Evolutionary conservation across 2,797 vertebrate genomes (phyloP).

Genomic region (Danio aesculapii): DNA sequence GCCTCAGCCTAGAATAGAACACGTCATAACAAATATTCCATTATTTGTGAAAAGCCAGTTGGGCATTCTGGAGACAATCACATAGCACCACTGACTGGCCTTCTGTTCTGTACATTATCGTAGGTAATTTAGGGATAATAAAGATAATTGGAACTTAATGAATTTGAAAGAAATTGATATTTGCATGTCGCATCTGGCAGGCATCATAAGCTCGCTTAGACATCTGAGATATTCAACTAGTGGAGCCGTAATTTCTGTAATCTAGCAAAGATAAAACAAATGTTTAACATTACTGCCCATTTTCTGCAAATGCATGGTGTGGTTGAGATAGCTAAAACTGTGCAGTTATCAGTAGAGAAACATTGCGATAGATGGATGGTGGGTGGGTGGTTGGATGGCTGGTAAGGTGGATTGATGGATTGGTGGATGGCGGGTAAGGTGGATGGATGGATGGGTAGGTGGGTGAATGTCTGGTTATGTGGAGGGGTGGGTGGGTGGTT

Average conservation of each 20-base stretch:
- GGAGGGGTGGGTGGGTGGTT: too few species aligned
- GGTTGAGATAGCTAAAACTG: neutral
- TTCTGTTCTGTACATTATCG: slow-evolving; percentile 32
- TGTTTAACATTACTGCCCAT: neutral
- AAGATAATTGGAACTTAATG: slow-evolving; percentile 50
- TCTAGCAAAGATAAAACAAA: slow-evolving; percentile 6
- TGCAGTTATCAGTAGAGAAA: neutral
- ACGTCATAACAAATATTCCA: slow-evolving; percentile 53
- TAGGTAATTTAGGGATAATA: slow-evolving; percentile 57
- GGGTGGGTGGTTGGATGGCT: neutral
- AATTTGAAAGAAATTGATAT: slow-evolving; percentile 46
- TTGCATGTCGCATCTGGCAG: slow-evolving; percentile 41
- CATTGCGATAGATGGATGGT: neutral
- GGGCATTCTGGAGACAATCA: slow-evolving; percentile 44
- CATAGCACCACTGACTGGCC: slow-evolving; percentile 20
- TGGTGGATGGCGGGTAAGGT: too few species aligned
- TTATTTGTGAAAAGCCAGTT: slow-evolving; percentile 54
- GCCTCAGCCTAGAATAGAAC: slow-evolving; percentile 41
- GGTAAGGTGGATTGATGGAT: too few species aligned
- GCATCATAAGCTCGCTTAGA: slow-evolving; percentile 12
- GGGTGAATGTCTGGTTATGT: too few species aligned
- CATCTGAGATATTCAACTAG: slow-evolving; percentile 6
- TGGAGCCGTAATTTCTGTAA: slow-evolving; percentile 14
- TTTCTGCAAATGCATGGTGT: slow-evolving; percentile 1
- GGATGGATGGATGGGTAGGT: too few species aligned